Conservation (phyloP, 2,888 invertebrate genomes). For the Hyposoter dolosus region DNA sequence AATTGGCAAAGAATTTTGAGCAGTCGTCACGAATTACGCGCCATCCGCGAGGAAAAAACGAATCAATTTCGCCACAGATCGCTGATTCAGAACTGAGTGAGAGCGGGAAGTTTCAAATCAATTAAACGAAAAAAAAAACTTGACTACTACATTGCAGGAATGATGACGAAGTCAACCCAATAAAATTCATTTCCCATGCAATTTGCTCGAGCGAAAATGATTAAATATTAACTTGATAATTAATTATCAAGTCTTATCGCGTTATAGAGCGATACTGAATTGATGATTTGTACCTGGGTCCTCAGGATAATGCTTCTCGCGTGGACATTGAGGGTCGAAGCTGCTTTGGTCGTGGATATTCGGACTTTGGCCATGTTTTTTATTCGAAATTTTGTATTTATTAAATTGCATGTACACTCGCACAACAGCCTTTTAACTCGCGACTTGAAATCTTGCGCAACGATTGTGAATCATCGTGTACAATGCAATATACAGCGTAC, state of each 20-base stretch:
- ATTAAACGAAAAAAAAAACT: background rate
- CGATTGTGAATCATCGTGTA: constrained; percentile 10
- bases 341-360: constrained; percentile 61
- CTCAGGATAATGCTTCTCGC: constrained; percentile 58
- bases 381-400: constrained; percentile 28
- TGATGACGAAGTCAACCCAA: background rate
- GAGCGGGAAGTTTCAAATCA: background rate
- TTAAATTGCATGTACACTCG: constrained; percentile 46
- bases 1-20: background rate
- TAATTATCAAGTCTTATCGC: background rate
- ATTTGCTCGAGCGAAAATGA: background rate
- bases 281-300: constrained; percentile 61
- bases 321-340: constrained; percentile 60
- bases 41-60: background rate
- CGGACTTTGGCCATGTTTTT: constrained; percentile 67
- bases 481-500: constrained; percentile 49
- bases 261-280: constrained; percentile 1
- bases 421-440: constrained; percentile 28
- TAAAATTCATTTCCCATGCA: background rate
- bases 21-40: background rate
- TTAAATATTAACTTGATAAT: background rate
- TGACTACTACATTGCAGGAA: background rate
- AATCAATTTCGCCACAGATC: background rate
- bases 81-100: background rate
- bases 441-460: constrained; percentile 24